Evolutionary conservation across 2,888 invertebrate genomes (phyloP).

Genomic region (Arge pagana): DNA sequence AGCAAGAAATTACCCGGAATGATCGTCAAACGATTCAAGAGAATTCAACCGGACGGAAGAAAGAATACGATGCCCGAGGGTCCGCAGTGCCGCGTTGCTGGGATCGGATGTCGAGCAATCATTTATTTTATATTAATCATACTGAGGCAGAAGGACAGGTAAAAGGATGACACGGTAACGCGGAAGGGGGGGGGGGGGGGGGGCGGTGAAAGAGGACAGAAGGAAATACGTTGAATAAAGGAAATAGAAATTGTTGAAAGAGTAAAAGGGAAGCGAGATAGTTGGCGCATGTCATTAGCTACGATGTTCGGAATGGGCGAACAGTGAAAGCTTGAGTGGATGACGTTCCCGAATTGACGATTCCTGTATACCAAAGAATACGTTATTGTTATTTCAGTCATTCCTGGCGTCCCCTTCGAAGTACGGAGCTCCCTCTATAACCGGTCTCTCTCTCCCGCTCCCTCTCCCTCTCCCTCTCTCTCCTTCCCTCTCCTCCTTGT

Average conservation of each 20-base stretch:
- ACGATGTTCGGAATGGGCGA: slow-evolving; percentile 34
- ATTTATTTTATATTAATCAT: slow-evolving; percentile 58
- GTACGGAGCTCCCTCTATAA: too few species aligned
- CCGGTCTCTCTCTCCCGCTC: too few species aligned
- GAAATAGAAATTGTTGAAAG: slow-evolving; percentile 32
- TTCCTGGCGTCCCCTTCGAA: slow-evolving; percentile 49
- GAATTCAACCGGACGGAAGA: slow-evolving; percentile 34
- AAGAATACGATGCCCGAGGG: slow-evolving; percentile 27
- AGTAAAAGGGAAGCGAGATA: slow-evolving; percentile 33
- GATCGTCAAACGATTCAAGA: slow-evolving; percentile 44
- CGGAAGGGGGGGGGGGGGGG: slow-evolving; percentile 34
- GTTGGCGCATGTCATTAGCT: slow-evolving; percentile 56
- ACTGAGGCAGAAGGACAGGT: slow-evolving; percentile 33
- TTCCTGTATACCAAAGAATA: slow-evolving; percentile 45
- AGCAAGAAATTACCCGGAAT: slow-evolving; percentile 56
- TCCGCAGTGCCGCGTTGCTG: slow-evolving; percentile 33
- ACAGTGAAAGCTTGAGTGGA: slow-evolving; percentile 50
- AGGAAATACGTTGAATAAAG: background rate
- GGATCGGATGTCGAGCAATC: slow-evolving; percentile 56
- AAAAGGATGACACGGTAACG: slow-evolving; percentile 28
- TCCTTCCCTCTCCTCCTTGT: slow-evolving; percentile 1
- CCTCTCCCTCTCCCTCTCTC: slow-evolving; percentile 1
- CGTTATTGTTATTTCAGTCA: slow-evolving; percentile 52
- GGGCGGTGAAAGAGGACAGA: slow-evolving; percentile 22
- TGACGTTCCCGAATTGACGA: slow-evolving; percentile 55